Evolutionary conservation across 2,113 vertebrate species (phyloP), one percentile per base, ranked within the genome.

Genomic region (Colinus virginianus): DNA sequence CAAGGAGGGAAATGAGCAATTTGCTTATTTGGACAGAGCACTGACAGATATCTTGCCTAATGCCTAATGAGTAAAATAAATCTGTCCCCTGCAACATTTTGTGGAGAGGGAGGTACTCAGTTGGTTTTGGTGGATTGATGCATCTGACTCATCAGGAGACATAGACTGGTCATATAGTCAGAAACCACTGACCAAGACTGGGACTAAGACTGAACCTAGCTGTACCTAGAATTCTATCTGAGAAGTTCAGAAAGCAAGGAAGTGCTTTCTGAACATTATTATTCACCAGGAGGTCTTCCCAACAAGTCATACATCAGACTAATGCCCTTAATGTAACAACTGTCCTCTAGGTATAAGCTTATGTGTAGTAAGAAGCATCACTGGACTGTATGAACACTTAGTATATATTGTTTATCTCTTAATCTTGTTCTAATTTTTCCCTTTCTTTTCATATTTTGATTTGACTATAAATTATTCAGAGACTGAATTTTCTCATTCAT

Each of bases 381-480:
- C 12, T 45, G 48, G 62, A 7, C 30, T 34, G 84, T 70, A 15
- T n/a, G 25, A 69, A 2, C 10, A 2, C 6, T 58, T 68, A 48
- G 4, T 8, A 40, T 3, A 1, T 12, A 55, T 13, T 67, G 9
- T 69, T 87, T 20, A 46, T 79, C 2, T 67, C 77, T 48, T 20
- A n/a, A 48, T 34, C 30, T 48, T 3, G 0, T 1, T 40, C 79
- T 43, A 64, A 55, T 25, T 3, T 3, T 13, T 32, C 7, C 2
- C 51, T 63, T 28, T 1, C 21, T 91, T 63, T 71, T n/a, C 7
- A 12, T 49, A 5, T 34, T 48, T 69, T 64, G 5, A 71, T 81
- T 51, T 21, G 32, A 40, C 49, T 78, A 4, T 6, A 78, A 84
- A 55, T 71, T 78, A 22, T 67, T 77, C 16, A 43, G 75, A 82